Percentiles rank a stretch among this genome's conserved stretches.
Conservation (phyloP, 2,888 invertebrate species). For the Hoplodrina ambigua region DNA sequence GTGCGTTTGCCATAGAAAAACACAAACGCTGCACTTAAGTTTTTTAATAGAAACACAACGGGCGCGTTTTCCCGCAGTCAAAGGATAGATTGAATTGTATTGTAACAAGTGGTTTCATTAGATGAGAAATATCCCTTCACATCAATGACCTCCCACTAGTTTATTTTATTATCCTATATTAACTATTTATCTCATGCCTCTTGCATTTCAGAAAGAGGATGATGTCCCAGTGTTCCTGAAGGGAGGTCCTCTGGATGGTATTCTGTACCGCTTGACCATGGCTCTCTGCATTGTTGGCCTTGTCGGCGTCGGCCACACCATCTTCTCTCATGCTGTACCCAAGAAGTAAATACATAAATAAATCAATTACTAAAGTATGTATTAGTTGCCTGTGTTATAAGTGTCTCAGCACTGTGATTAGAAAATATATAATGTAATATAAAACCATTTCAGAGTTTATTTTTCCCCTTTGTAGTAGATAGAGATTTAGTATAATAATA, state of each 20-base stretch:
- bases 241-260: constrained; percentile 88
- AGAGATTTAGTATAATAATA: no score
- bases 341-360: constrained; percentile 73
- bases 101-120: background rate
- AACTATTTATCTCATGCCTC: constrained; percentile 1
- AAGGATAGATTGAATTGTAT: background rate
- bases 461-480: background rate
- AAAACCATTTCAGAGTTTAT: constrained; percentile 18
- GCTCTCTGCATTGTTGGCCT: constrained; percentile 81
- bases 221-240: constrained; percentile 91
- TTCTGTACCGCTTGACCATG: constrained; percentile 86
- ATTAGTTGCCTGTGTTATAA: constrained; percentile 78
- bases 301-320: constrained; percentile 79
- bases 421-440: constrained; percentile 70
- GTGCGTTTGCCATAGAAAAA: no score
- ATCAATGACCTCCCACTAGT: background rate
- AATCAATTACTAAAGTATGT: constrained; percentile 70
- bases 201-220: constrained; percentile 88
- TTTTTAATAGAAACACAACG: no score
- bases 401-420: constrained; percentile 74
- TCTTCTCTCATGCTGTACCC: constrained; percentile 81
- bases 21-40: no score
- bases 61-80: no score
- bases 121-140: background rate
- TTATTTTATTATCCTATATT: background rate